A percentile compares a stretch with the other conserved stretches of the same genome.
Evolutionary conservation across 2,888 invertebrate genomes (phyloP).

Genomic region (Pandemis cinnamomeana): DNA sequence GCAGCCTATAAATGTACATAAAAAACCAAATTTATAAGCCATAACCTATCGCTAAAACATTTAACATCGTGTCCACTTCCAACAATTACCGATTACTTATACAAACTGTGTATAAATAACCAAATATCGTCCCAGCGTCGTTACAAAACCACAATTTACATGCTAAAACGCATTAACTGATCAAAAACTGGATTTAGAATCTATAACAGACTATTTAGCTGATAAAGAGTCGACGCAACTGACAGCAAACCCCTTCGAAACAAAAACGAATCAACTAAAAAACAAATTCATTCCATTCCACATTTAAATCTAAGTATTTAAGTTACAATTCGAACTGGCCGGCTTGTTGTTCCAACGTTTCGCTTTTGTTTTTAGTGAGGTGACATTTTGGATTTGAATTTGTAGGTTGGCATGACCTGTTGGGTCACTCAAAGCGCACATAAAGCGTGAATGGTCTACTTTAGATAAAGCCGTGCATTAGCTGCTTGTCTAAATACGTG

Average conservation of each 20-base stretch:
- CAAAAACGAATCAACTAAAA: slow-evolving; percentile 9
- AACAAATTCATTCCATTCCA: background rate
- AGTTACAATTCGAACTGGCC: background rate
- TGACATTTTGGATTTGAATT: slow-evolving; percentile 42
- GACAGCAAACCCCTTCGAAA: background rate
- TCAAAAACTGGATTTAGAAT: slow-evolving; percentile 37
- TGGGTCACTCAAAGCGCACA: slow-evolving; percentile 45
- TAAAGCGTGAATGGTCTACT: slow-evolving; percentile 45
- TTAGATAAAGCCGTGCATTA: slow-evolving; percentile 44
- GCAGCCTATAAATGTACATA: background rate
- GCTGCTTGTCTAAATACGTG: slow-evolving; percentile 34
- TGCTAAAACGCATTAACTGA: slow-evolving; percentile 33
- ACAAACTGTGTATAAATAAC: slow-evolving; percentile 32
- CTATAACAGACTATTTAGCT: slow-evolving; percentile 33
- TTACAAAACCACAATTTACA: slow-evolving; percentile 29
- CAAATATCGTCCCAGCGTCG: slow-evolving; percentile 18
- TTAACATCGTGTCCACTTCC: slow-evolving; percentile 16
- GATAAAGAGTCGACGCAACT: slow-evolving; percentile 43
- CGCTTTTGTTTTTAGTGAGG: slow-evolving; percentile 4
- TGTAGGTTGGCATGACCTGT: slow-evolving; percentile 32
- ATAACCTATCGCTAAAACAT: slow-evolving; percentile 21
- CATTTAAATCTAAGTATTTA: background rate
- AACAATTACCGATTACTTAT: slow-evolving; percentile 28
- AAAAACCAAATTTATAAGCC: background rate
- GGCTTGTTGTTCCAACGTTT: background rate